A percentile compares a stretch with the other conserved stretches of the same genome.
Evolutionary conservation across 2,113 vertebrate species (phyloP).

Genomic region (Scatophagus argus): DNA sequence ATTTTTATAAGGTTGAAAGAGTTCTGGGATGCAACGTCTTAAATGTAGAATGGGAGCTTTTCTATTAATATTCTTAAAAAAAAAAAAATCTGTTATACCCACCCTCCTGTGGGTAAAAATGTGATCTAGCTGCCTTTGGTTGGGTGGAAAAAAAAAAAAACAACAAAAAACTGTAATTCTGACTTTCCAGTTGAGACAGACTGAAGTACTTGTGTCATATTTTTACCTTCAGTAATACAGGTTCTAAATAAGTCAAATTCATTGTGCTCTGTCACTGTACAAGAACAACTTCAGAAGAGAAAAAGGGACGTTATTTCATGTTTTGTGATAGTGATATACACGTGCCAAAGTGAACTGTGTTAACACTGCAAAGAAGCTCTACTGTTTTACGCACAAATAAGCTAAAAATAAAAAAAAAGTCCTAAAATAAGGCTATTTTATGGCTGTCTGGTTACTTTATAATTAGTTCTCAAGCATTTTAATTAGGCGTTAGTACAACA

Average conservation of each 20-base stretch:
- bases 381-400: constrained; percentile 13
- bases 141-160: not conserved
- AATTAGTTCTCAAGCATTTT: not conserved
- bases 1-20: constrained; percentile 21
- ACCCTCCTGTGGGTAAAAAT: not conserved
- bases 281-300: not conserved
- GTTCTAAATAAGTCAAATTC: not conserved
- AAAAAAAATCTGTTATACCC: too few species aligned
- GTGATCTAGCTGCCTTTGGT: constrained; percentile 45
- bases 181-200: not conserved
- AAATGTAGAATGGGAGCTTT: constrained; percentile 5
- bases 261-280: not conserved
- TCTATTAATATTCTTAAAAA: too few species aligned
- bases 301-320: not conserved
- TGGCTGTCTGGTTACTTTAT: not conserved
- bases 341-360: constrained; percentile 18
- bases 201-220: constrained; percentile 29
- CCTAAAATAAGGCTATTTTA: not conserved
- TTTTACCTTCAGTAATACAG: not conserved
- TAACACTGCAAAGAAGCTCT: constrained; percentile 9
- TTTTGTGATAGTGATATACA: not conserved
- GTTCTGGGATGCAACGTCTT: not conserved
- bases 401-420: constrained; percentile 8
- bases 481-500: not conserved
- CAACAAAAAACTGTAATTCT: not conserved